phyloP scores from a whole-genome alignment of 2,113 vertebrate genomes.

The Planiliza haematocheilus region DNA sequence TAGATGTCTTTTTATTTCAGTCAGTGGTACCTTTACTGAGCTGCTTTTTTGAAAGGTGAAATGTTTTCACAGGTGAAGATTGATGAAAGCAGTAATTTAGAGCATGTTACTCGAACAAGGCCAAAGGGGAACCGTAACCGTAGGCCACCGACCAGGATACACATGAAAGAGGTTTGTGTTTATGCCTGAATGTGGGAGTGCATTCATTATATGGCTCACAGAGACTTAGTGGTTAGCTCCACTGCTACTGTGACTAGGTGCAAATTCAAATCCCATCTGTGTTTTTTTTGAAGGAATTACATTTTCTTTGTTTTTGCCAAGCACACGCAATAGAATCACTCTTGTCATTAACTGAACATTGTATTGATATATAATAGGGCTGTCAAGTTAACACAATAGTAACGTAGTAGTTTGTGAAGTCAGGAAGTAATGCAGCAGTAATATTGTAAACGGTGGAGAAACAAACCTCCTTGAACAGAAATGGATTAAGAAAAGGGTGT shows the following conservation, averaged over 20 bases:
- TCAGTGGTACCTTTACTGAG: neutral
- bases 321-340: too few species aligned
- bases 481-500: too few species aligned
- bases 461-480: too few species aligned
- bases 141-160: conserved; percentile 92
- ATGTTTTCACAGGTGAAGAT: conserved; percentile 87
- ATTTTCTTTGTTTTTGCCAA: too few species aligned
- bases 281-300: too few species aligned
- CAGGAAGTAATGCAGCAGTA: too few species aligned
- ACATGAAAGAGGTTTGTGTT: conserved; percentile 91
- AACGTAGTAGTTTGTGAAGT: too few species aligned
- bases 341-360: too few species aligned
- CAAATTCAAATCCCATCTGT: neutral
- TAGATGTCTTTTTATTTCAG: neutral
- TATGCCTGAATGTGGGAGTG: conserved; percentile 1
- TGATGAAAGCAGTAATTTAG: conserved; percentile 88
- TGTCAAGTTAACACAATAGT: too few species aligned
- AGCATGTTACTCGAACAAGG: conserved; percentile 91
- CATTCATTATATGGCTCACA: neutral
- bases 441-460: too few species aligned
- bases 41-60: neutral
- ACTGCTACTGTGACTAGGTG: neutral
- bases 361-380: too few species aligned
- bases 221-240: neutral
- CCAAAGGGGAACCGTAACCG: conserved; percentile 87